Base-by-base conservation (phyloP, 2,797 vertebrate species). In the Naso thynnoides region DNA sequence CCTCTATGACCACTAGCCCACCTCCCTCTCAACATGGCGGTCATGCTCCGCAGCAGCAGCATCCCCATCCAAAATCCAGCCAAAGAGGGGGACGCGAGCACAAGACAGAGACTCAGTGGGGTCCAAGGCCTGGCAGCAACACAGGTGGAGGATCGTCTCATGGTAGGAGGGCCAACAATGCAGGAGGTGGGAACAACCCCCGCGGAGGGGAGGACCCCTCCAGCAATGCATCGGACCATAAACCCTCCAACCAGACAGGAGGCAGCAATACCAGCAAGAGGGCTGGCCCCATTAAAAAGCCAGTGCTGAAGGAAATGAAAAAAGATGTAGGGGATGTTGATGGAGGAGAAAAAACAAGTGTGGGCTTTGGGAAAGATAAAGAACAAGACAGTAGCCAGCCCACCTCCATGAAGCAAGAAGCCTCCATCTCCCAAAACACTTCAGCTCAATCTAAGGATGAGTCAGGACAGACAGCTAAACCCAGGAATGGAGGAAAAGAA, bases 21-120 rank as follows among this genome's bases (percentile, higher is more conserved):
- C 67, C 93, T 82, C 63, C 78, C 29, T 23, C 84, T 74, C 92
- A 91, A 74, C 69, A 95, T 88, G 53, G 78, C 52, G 23, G 88
- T 61, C 83, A 85, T 52, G 23, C 72, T 59, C 91, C 90, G 52
- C 70, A 84, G 50, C 64, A 66, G 13, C 50, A 83, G 33, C 90
- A 94, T 77, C 88, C 92, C 36, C 92, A 95, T 76, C 93, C 94
- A 47, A 96, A 95, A 71, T 61, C 89, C 49, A 92, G 91, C 94
- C 88, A 90, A 88, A 86, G 95, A 82, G 93, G 95, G 79, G 91
- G 94, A 48, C 80, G 96, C 7, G 97, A 98, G 61, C 95, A 95
- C 86, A 97, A 95, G 88, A 97, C 96, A 0, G 97, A 98, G 83
- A 98, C 97, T 1, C 96, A 97, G 41, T 98, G 97, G 97, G 97